Percentiles rank a stretch among this genome's conserved stretches.
Conservation (phyloP, 1,140 invertebrate genomes). For the Galleria mellonella region DNA sequence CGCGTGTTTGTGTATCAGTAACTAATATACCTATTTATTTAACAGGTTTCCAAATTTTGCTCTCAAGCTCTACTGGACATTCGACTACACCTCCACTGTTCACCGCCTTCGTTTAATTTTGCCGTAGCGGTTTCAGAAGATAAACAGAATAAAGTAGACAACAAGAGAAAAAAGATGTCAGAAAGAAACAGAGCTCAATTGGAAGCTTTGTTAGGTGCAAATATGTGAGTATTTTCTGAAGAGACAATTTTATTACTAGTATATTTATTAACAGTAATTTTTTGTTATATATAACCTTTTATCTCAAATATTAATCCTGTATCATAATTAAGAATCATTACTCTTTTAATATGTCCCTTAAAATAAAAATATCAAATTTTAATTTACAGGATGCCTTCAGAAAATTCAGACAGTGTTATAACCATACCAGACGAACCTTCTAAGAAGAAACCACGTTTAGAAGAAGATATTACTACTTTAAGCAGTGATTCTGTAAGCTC, state of each 20-base stretch:
- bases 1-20: no score
- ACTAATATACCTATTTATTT: no score
- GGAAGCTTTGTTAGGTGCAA: constrained; percentile 34
- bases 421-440: constrained; percentile 46
- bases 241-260: no score
- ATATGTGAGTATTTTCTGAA: constrained; percentile 27
- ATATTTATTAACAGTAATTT: no score
- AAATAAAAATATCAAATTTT: background rate
- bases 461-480: constrained; percentile 26
- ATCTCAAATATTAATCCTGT: no score
- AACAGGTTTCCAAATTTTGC: constrained; percentile 50
- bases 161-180: constrained; percentile 35
- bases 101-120: constrained; percentile 49
- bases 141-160: constrained; percentile 9
- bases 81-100: constrained; percentile 50
- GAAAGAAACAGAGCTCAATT: constrained; percentile 44
- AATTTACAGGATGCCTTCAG: constrained; percentile 27
- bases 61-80: constrained; percentile 50
- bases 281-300: no score
- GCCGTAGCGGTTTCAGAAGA: constrained; percentile 22
- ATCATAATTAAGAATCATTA: no score
- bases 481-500: constrained; percentile 39
- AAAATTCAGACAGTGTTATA: constrained; percentile 21
- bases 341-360: no score
- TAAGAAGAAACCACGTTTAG: constrained; percentile 35